phyloP scores from a whole-genome alignment of 2,888 invertebrate species.

The Rambutsinella grinnellia region DNA sequence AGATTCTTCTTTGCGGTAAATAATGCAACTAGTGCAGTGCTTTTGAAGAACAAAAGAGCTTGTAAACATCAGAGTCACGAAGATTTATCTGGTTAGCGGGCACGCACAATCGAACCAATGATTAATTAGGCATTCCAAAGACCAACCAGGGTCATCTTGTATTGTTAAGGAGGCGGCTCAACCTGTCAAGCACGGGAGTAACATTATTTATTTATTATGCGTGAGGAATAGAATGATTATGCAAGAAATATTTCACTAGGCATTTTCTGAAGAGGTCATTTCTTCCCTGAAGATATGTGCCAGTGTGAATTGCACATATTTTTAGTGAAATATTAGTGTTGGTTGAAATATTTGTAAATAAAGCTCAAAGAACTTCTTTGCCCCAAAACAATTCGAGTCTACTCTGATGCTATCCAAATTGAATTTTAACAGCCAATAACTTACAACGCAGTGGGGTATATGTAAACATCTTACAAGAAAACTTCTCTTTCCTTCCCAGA shows the following conservation, averaged over 20 bases:
- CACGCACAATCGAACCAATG: slow-evolving; percentile 32
- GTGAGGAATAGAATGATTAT: background rate
- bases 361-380: background rate
- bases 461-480: too few relatives aligned
- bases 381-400: background rate
- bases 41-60: background rate
- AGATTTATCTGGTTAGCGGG: slow-evolving; percentile 5
- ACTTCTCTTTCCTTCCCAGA: background rate
- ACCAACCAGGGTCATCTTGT: slow-evolving; percentile 32
- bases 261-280: slow-evolving; percentile 23
- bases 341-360: too few relatives aligned
- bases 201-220: slow-evolving; percentile 40
- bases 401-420: background rate
- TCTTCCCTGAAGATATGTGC: slow-evolving; percentile 32
- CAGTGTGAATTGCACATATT: slow-evolving; percentile 7
- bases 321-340: too few relatives aligned
- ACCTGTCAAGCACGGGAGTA: slow-evolving; percentile 51
- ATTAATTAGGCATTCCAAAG: slow-evolving; percentile 49
- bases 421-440: background rate
- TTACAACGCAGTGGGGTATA: too few relatives aligned
- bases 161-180: slow-evolving; percentile 54
- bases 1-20: too few relatives aligned
- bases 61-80: background rate
- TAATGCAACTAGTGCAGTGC: background rate
- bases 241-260: too few relatives aligned